Percentiles rank a stretch among this genome's conserved stretches.
Conservation (phyloP, 2,113 vertebrate genomes). For the Phaethornis superciliosus region DNA sequence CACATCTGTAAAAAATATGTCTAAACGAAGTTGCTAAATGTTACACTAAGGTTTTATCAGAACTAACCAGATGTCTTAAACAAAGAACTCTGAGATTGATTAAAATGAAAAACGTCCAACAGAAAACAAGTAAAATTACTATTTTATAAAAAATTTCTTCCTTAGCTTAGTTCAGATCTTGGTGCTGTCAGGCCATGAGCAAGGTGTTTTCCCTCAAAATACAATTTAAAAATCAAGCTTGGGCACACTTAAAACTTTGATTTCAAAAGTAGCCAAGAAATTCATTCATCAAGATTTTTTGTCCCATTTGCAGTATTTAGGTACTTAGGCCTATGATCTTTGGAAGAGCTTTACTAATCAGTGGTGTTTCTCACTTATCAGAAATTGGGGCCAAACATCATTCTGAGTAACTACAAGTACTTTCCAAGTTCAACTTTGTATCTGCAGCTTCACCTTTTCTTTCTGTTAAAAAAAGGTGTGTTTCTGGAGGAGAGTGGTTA, state of each 20-base stretch:
- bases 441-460: not conserved
- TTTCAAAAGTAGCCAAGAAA: not conserved
- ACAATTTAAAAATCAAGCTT: not conserved
- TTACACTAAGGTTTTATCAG: not conserved
- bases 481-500: not conserved
- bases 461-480: not conserved
- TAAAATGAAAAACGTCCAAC: not conserved
- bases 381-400: not conserved
- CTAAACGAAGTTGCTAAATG: not conserved
- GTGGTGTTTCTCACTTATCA: not conserved
- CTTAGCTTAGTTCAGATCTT: not conserved
- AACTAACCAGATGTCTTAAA: not conserved
- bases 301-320: not conserved
- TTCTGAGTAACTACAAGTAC: not conserved
- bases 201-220: not conserved
- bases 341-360: not conserved
- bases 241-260: not conserved
- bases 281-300: not conserved
- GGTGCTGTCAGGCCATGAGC: not conserved
- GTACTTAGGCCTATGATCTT: accelerated
- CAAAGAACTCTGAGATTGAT: not conserved
- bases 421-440: not conserved
- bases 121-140: not conserved
- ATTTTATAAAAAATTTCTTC: not conserved
- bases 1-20: not conserved